Conservation (phyloP, 2,113 vertebrate species). For the Orycteropus afer region DNA sequence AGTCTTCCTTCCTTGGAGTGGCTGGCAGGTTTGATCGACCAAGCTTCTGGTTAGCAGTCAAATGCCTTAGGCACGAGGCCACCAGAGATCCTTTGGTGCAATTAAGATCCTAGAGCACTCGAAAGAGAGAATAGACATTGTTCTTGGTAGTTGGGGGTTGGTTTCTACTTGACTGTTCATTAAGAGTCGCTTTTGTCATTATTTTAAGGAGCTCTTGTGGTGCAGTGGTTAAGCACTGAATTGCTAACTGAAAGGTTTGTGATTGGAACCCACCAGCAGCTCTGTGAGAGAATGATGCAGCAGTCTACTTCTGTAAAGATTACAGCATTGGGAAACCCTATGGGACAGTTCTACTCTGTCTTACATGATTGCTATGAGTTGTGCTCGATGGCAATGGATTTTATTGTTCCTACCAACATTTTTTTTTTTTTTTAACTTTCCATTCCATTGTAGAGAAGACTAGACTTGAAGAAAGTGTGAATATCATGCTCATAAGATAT, state of each 20-base stretch:
- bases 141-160: neutral
- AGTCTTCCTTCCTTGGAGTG: no score
- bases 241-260: neutral
- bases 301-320: neutral
- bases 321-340: neutral
- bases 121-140: neutral
- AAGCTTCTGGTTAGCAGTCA: no score
- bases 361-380: neutral
- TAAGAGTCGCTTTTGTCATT: neutral
- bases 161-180: neutral
- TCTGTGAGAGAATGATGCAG: neutral
- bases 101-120: neutral
- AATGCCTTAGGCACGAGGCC: no score
- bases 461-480: neutral
- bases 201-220: no score
- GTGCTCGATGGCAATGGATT: neutral
- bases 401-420: neutral
- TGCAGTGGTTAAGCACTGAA: neutral
- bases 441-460: neutral
- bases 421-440: neutral
- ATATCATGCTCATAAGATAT: neutral
- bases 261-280: neutral
- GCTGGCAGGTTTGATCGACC: no score
- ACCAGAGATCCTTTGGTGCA: no score
- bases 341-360: neutral